Percentiles rank a stretch among this genome's conserved stretches.
phyloP scores from a whole-genome alignment of 2,888 invertebrate species.

The Scaptomyza parva region DNA sequence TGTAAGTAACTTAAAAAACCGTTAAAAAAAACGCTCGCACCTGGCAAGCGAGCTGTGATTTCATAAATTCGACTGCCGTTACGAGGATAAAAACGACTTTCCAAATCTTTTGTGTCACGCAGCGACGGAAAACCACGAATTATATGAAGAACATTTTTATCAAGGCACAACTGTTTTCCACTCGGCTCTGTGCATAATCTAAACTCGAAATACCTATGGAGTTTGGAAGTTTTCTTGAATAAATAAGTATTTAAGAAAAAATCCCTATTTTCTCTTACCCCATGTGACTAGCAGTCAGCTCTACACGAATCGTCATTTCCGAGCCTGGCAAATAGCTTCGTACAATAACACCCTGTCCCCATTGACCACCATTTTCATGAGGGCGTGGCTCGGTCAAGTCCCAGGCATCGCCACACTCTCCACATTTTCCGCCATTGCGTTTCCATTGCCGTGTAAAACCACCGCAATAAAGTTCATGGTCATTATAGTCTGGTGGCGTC shows the following conservation, averaged over 20 bases:
- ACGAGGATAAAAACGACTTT: slow-evolving; percentile 89
- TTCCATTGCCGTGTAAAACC: slow-evolving; percentile 94
- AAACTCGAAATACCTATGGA: slow-evolving; percentile 93
- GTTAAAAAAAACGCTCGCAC: slow-evolving; percentile 79
- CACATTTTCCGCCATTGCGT: slow-evolving; percentile 93
- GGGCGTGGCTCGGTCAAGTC: slow-evolving; percentile 89
- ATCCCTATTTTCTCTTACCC: slow-evolving; percentile 86
- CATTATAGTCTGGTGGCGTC: slow-evolving; percentile 95
- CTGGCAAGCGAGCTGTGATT: slow-evolving; percentile 88
- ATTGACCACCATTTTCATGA: slow-evolving; percentile 93
- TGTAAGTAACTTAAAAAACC: not conserved
- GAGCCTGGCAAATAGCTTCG: slow-evolving; percentile 90
- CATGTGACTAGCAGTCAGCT: slow-evolving; percentile 94
- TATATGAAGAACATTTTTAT: slow-evolving; percentile 88
- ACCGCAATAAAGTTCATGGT: slow-evolving; percentile 94
- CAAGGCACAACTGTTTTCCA: slow-evolving; percentile 91
- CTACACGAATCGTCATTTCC: slow-evolving; percentile 90
- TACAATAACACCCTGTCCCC: slow-evolving; percentile 92
- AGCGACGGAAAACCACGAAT: slow-evolving; percentile 84
- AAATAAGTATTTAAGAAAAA: not conserved
- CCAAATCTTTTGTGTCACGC: slow-evolving; percentile 85
- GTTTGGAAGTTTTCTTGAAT: slow-evolving; percentile 3
- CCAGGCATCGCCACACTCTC: slow-evolving; percentile 94
- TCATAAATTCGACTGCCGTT: slow-evolving; percentile 93
- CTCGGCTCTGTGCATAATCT: slow-evolving; percentile 91